Base-by-base conservation (phyloP, 1,140 invertebrate species). In the Sitobion miscanthi region DNA sequence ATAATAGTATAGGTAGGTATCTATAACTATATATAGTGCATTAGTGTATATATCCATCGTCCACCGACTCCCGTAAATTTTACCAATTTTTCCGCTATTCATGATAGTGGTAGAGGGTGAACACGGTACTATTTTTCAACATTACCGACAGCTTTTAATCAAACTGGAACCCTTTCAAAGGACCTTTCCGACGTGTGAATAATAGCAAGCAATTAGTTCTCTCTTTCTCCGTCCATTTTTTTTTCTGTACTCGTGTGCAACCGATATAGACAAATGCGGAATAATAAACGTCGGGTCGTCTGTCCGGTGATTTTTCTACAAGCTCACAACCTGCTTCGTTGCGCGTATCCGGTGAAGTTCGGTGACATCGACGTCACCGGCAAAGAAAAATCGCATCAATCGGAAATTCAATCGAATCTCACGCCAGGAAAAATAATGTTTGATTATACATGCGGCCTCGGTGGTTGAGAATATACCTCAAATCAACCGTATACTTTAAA, bases 201-300 rank as follows among this genome's bases (percentile, higher is more conserved):
- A 57, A 93, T 93, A 57, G 82, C 25, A 9, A 35, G 82, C 45
- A 93, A 93, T 93, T 93, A 93, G 77, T 93, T 69, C 35, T 45
- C 89, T 69, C 38, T 62, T 90, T 90, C 45, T 69, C 25, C 11
- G 25, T 69, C 25, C 23, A 45, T 57, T 86, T 93, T 93, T 47
- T 47, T 85, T 57, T 38, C 49, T 47, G 20, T 52, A 57, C n/a
- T 86, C 25, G 91, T 45, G 82, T 86, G 91, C 49, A 85, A 45
- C 82, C 91, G 91, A 93, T 54, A 93, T 54, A 93, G 91, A 93
- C 82, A 93, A 93, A 93, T 93, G 91, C 11, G 82, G 91, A 54
- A 85, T 93, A 86, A 93, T 86, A 85, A 54, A 85, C 49, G 49
- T 38, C 35, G 14, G 89, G 38, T 90, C 57, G 38, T 90, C 89